These are phyloP conservation scores for Notechis scutatus DNA, from an alignment of 2,113 vertebrate species.

Conservation along the genomic window DNA sequence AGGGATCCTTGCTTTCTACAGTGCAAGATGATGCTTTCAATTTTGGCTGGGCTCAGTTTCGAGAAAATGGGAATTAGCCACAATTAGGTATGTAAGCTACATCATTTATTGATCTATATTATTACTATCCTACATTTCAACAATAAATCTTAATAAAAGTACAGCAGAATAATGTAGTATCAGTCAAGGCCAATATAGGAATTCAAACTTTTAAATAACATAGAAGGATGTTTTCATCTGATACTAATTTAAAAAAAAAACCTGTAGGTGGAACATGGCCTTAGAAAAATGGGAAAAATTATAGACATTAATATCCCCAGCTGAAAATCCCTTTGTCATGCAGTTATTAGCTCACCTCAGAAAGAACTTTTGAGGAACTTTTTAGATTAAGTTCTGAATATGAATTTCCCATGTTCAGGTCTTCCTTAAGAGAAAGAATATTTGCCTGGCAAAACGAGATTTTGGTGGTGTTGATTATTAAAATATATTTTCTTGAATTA, in stretches of 20 bases:
- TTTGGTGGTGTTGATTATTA: not conserved
- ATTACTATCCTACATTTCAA: not conserved
- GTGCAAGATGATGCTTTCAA: not conserved
- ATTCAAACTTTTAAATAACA: not conserved
- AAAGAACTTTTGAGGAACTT: not conserved
- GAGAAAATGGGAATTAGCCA: not conserved
- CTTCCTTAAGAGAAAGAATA: not conserved
- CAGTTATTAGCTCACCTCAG: not conserved
- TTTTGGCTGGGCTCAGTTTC: not conserved
- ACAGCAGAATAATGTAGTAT: not conserved
- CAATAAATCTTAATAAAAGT: not conserved
- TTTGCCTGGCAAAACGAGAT: not conserved
- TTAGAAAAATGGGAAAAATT: not conserved
- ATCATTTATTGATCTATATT: not conserved
- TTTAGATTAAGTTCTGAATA: not conserved
- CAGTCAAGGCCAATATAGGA: not conserved
- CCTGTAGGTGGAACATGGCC: not conserved
- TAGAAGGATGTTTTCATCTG: not conserved
- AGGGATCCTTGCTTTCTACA: not conserved
- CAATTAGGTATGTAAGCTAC: not conserved
- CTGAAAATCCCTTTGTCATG: not conserved
- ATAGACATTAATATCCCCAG: not conserved
- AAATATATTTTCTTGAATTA: not conserved
- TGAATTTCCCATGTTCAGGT: not conserved
- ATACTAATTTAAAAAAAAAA: not conserved